Conservation (phyloP, 2,888 invertebrate species). For the Conchocele bisecta region DNA sequence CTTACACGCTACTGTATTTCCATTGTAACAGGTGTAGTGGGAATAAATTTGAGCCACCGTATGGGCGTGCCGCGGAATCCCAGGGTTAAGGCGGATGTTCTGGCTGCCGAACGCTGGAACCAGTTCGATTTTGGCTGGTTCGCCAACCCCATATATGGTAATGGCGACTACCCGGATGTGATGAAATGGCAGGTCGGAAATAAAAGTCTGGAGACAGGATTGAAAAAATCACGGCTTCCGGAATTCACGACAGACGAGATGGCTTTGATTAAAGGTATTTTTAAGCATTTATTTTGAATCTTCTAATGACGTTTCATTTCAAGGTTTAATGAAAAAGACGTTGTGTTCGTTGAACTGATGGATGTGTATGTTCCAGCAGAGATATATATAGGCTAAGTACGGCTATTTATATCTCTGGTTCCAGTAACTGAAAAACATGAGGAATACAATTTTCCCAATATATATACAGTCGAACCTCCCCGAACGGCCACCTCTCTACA, state of each 20-base stretch:
- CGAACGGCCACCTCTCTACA: too few species aligned
- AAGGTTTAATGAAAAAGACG: background rate
- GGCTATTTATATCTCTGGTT: too few species aligned
- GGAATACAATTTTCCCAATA: too few species aligned
- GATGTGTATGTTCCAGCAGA: too few species aligned
- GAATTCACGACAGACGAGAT: slow-evolving; percentile 77
- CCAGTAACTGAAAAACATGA: too few species aligned
- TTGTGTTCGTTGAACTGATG: too few species aligned
- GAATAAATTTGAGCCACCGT: slow-evolving; percentile 64
- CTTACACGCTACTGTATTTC: too few species aligned
- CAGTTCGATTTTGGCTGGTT: slow-evolving; percentile 75
- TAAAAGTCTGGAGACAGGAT: slow-evolving; percentile 62
- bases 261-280: slow-evolving; percentile 70
- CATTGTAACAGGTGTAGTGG: slow-evolving; percentile 60
- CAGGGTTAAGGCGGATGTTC: slow-evolving; percentile 49
- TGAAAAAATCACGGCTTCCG: slow-evolving; percentile 69
- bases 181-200: slow-evolving; percentile 67
- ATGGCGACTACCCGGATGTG: slow-evolving; percentile 84
- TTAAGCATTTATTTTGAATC: background rate
- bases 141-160: slow-evolving; percentile 72
- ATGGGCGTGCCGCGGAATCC: slow-evolving; percentile 57
- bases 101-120: slow-evolving; percentile 62
- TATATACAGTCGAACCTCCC: too few species aligned
- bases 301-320: background rate
- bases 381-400: too few species aligned